Base-by-base conservation (phyloP, 2,113 vertebrate genomes). In the Triplophysa tibetana region DNA sequence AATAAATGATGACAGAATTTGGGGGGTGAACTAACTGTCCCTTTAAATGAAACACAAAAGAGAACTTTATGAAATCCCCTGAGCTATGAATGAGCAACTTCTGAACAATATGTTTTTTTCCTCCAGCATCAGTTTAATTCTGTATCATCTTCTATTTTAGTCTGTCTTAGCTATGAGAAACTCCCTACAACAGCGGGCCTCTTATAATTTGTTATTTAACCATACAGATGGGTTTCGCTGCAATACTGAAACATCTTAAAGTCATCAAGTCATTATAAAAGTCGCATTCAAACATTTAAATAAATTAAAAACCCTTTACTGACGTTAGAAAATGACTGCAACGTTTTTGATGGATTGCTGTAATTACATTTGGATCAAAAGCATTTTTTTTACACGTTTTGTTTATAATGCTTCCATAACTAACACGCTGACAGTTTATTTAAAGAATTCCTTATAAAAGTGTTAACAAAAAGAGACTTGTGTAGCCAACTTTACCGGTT, bases 401-500 rank as follows among this genome's bases (percentile, higher is more conserved):
- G 61, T 24, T 61, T 1, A 60, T 0, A 8, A 12, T 1, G 43
- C 66, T n/a, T 72, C 69, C 73, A 45, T 79, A 79, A 76, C 82
- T 11, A 60, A 19, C 11, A 19, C 41, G 29, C 45, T 5, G 19
- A 41, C 56, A 26, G 24, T 67, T 78, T 80, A 65, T 70, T 64
- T 76, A 43, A 54, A 70, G 29, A 17, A 72, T 77, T 70, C 60
- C 60, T 65, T 63, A 38, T 38, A 68, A 83, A 68, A 78, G 41
- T 17, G 33, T 85, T 5, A 73, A 29, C 33, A 70, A 24, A 81
- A 68, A 56, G 60, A 68, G 62, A 12, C 70, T 81, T 81, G 41
- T 81, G 12, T 33, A 75, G 73, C 3, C 17, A 63, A 52, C 78
- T 80, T 62, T 21, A 82, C 58, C 38, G 58, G 13, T 23, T 26